Conservation (phyloP, 2,113 vertebrate species). For the Otolemur garnettii region DNA sequence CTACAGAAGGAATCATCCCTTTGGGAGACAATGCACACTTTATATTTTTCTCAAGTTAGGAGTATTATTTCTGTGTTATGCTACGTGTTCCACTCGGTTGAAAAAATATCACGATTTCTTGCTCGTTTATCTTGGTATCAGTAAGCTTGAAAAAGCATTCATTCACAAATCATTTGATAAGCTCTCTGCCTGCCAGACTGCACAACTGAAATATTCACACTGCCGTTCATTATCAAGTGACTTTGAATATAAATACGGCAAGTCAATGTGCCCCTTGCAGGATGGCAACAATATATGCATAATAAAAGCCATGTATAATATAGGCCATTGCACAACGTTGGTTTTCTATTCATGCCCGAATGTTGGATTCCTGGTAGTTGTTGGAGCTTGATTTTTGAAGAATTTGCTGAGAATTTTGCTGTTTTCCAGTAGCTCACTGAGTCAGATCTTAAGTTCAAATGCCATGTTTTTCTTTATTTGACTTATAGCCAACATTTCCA, state of each 20-base stretch:
- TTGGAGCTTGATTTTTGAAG: slow-evolving; percentile 13
- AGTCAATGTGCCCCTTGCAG: not conserved
- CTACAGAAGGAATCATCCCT: not conserved
- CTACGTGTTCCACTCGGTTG: slow-evolving; percentile 6
- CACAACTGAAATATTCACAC: not conserved
- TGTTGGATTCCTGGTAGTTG: not conserved
- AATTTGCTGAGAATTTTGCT: slow-evolving; percentile 34
- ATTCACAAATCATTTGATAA: not conserved
- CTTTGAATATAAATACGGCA: not conserved
- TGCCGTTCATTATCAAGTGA: not conserved
- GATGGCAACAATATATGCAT: not conserved
- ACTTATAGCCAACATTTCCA: not conserved
- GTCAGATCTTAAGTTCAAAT: slow-evolving; percentile 10
- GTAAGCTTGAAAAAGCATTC: not conserved
- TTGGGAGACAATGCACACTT: slow-evolving; percentile 61
- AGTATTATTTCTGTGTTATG: slow-evolving; percentile 2
- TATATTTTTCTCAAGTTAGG: slow-evolving; percentile 27
- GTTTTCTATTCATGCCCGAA: not conserved
- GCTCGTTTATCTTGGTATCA: slow-evolving; percentile 17
- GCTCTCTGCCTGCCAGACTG: not conserved
- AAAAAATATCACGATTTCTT: slow-evolving; percentile 32
- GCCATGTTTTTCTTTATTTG: slow-evolving; percentile 1
- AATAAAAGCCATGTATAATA: not conserved
- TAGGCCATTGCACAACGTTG: not conserved
- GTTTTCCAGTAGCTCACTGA: slow-evolving; percentile 3